Conservation (phyloP, 2,888 invertebrate species). For the Galerucella pusilla region DNA sequence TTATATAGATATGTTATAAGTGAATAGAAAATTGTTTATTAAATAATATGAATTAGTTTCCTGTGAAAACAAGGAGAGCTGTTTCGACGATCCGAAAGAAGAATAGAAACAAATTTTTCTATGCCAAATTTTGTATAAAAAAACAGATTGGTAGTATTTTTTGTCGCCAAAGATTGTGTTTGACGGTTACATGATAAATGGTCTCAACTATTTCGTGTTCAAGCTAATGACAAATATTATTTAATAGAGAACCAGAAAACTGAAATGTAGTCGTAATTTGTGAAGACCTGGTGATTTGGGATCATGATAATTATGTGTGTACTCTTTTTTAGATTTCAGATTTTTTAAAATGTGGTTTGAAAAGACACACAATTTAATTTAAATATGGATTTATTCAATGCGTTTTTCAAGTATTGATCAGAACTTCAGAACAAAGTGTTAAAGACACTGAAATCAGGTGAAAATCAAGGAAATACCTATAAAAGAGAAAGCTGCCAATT, state of each 20-base stretch:
- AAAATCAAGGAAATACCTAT: too few relatives aligned
- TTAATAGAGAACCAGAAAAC: slow-evolving; percentile 62
- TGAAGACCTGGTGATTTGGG: slow-evolving; percentile 63
- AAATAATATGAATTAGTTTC: background rate
- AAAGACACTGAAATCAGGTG: background rate
- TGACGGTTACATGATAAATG: background rate
- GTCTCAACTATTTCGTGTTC: slow-evolving; percentile 4
- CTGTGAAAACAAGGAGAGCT: background rate
- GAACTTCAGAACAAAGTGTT: background rate
- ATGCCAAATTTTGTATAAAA: background rate
- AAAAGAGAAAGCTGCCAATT: too few relatives aligned
- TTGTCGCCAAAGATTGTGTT: slow-evolving; percentile 11
- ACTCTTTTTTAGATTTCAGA: slow-evolving; percentile 46
- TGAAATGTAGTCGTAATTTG: slow-evolving; percentile 62
- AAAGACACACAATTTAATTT: background rate
- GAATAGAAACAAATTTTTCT: background rate
- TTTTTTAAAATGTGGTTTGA: background rate
- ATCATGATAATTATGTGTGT: slow-evolving; percentile 61
- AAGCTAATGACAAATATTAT: slow-evolving; percentile 47
- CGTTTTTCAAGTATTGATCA: background rate
- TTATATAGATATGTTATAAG: too few relatives aligned
- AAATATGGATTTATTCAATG: background rate
- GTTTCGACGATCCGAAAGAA: background rate
- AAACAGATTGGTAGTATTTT: background rate
- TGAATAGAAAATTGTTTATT: background rate